Conservation (phyloP, 2,888 invertebrate genomes). For the Ectobius pallidus region DNA sequence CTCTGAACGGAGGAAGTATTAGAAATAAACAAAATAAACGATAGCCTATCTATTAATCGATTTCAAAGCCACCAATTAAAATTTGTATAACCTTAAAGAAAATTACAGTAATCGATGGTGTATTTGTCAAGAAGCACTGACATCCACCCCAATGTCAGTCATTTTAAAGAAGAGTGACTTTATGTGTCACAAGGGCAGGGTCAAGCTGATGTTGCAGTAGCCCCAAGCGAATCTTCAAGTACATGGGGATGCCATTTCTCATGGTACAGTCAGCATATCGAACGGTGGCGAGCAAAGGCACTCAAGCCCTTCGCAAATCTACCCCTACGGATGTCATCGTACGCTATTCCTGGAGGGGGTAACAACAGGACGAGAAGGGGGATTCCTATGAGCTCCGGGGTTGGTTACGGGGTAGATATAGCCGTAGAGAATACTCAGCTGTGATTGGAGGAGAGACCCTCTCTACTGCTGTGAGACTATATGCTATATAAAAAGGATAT, state of each 20-base stretch:
- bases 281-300: neutral
- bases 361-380: conserved; percentile 17
- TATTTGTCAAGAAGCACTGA: too few relatives aligned
- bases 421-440: conserved; percentile 34
- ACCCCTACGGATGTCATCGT: conserved; percentile 23
- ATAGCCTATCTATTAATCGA: too few relatives aligned
- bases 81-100: too few relatives aligned
- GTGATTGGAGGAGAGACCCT: conserved; percentile 31
- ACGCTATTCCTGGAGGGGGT: conserved; percentile 30
- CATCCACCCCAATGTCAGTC: too few relatives aligned
- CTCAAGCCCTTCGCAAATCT: neutral
- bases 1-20: too few relatives aligned
- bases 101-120: too few relatives aligned
- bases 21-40: too few relatives aligned
- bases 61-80: too few relatives aligned
- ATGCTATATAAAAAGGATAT: conserved; percentile 16
- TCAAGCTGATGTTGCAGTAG: too few relatives aligned
- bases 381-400: conserved; percentile 26
- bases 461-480: conserved; percentile 2
- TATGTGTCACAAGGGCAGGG: too few relatives aligned
- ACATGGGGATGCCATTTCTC: conserved; percentile 22
- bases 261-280: conserved; percentile 18
- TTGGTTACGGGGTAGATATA: conserved; percentile 33
- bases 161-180: too few relatives aligned
- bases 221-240: too few relatives aligned